These are phyloP conservation scores for Bos taurus DNA, from an alignment of 2,113 vertebrate species.

Conservation along the genomic window DNA sequence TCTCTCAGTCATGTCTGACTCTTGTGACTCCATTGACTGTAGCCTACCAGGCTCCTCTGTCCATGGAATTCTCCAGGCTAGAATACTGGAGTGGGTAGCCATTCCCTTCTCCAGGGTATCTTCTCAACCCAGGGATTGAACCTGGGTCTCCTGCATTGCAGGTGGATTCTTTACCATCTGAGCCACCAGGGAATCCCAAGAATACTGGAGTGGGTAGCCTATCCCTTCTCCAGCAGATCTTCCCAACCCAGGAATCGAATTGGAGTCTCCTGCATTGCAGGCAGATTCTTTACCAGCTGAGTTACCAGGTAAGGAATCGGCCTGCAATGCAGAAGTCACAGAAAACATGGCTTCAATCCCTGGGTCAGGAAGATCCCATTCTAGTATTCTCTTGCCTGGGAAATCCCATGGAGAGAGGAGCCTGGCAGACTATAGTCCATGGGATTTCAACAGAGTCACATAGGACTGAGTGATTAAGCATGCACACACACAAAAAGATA, in stretches of 20 bases:
- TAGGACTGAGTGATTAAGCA: neutral
- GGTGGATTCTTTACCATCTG: neutral
- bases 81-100: neutral
- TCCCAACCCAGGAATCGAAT: neutral
- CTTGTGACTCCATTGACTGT: neutral
- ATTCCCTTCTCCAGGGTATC: neutral
- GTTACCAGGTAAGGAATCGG: neutral
- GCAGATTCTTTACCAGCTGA: neutral
- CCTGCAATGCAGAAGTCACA: neutral
- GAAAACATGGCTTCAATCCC: neutral
- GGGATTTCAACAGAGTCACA: neutral
- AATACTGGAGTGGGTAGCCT: neutral
- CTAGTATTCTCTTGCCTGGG: neutral
- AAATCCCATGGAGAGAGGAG: neutral
- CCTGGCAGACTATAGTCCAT: neutral
- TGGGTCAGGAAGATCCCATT: neutral
- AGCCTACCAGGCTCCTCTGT: neutral
- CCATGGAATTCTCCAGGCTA: neutral
- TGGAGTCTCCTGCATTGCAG: neutral
- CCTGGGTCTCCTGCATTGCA: neutral
- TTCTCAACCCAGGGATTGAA: neutral
- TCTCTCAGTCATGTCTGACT: neutral
- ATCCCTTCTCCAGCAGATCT: neutral
- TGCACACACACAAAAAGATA: neutral
- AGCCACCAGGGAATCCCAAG: neutral